Base-by-base conservation (phyloP, 2,113 vertebrate genomes). In the Pleuronectes platessa region DNA sequence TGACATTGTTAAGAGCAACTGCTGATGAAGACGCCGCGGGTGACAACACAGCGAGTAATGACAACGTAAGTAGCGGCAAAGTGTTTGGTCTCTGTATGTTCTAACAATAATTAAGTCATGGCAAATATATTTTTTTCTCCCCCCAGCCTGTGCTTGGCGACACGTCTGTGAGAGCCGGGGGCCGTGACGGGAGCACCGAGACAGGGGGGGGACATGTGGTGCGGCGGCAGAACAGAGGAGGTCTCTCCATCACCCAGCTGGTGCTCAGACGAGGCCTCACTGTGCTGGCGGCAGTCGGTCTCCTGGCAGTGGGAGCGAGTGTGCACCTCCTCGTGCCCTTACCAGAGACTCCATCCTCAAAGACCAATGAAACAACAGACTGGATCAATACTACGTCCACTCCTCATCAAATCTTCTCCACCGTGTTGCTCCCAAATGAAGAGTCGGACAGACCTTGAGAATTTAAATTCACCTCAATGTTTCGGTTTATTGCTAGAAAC, bases 261-360 rank as follows among this genome's bases (percentile, higher is more conserved):
- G n/a, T 95, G 31, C 20, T 95, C 79, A 82, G 92, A 11, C 86
- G 94, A 82, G 93, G 94, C 45, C 70, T 94, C 69, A 74, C 76
- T 35, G 15, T 81, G 24, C 77, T 93, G 17, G 87, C 68, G 4
- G 88, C 87, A 3, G 37, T 92, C 23, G 53, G 72, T 17, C 63
- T 93, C 7, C 88, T 95, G 6, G 82, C 64, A 31, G 81, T 79
- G n/a, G 94, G 94, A 45, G 31, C 74, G 0, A 51, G 23, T 5
- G 68, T 92, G 58, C 88, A 90, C 74, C 76, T 90, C 27, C 83
- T 86, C 2, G 61, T 93, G 23, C 92, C 93, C 11, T 61, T 89
- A 15, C 93, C 92, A 6, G 70, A 92, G 14, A 54, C 5, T 0
- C 18, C 11, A 1, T 20, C 51, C 20, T 40, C 31, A 63, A 58